Conservation (phyloP, 2,113 vertebrate genomes). For the Penelope pileata region DNA sequence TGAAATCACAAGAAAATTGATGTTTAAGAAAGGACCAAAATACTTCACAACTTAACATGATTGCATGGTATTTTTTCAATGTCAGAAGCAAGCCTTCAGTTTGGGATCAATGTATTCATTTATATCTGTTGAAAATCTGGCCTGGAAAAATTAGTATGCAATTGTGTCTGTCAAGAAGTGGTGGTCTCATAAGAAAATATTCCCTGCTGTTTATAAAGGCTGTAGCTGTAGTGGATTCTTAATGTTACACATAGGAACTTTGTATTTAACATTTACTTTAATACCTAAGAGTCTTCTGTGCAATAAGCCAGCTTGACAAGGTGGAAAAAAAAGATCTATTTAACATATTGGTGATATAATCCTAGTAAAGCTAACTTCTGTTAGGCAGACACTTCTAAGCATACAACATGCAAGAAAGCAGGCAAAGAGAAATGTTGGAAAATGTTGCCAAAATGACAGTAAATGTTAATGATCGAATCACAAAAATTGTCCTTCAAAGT, state of each 20-base stretch:
- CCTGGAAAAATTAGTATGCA: not conserved
- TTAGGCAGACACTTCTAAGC: not conserved
- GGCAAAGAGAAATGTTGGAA: slow-evolving; percentile 63
- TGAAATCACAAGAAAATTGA: not conserved
- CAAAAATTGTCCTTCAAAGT: slow-evolving; percentile 79
- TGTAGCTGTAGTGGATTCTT: not conserved
- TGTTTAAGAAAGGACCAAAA: not conserved
- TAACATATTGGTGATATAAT: slow-evolving; percentile 21
- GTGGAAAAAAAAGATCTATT: not conserved
- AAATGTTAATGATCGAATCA: slow-evolving; percentile 79
- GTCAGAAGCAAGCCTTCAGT: not conserved
- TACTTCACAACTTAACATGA: not conserved
- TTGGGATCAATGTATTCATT: slow-evolving; percentile 7
- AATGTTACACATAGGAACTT: not conserved
- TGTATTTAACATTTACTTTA: slow-evolving; percentile 37
- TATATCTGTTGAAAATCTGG: not conserved
- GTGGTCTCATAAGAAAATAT: not conserved
- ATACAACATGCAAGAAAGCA: not conserved
- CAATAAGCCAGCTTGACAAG: slow-evolving; percentile 1
- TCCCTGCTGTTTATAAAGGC: not conserved
- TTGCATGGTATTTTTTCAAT: slow-evolving; percentile 20
- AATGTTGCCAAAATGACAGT: slow-evolving; percentile 72
- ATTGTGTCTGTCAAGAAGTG: not conserved
- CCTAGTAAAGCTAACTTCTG: slow-evolving; percentile 41
- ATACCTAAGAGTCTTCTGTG: not conserved